phyloP scores from a whole-genome alignment of 2,113 vertebrate genomes.

The Lepus europaeus region DNA sequence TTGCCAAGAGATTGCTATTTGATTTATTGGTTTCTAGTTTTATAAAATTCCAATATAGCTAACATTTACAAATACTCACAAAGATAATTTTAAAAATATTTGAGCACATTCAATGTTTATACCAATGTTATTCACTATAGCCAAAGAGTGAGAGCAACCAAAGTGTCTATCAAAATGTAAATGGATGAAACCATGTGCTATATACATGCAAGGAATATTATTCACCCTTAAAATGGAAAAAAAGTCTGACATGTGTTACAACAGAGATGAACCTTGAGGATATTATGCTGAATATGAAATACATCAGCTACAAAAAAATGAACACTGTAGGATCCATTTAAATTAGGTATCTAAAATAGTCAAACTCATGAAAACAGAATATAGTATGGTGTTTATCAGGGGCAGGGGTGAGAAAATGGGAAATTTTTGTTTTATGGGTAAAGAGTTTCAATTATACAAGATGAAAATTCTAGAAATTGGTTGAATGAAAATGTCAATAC shows the following conservation, averaged over 20 bases:
- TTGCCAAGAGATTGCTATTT: conserved; percentile 76
- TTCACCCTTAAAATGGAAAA: not conserved
- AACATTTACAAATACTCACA: conserved; percentile 79
- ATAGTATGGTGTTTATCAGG: not conserved
- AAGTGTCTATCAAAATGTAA: not conserved
- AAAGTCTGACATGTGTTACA: not conserved
- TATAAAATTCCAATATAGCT: conserved; percentile 76
- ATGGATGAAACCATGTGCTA: not conserved
- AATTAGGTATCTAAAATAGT: not conserved
- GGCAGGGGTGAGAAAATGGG: not conserved
- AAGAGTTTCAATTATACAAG: not conserved
- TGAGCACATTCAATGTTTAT: not conserved
- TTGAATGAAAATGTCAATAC: not conserved
- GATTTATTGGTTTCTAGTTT: conserved; percentile 78
- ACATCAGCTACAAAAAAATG: not conserved
- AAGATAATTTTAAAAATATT: conserved; percentile 68
- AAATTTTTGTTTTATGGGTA: not conserved
- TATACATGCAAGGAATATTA: not conserved
- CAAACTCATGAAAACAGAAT: not conserved
- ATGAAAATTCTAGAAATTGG: not conserved
- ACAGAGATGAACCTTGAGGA: not conserved
- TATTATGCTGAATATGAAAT: not conserved
- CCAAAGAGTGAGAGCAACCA: not conserved
- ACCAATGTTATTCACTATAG: not conserved
- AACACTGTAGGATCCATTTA: not conserved